Evolutionary conservation across 2,113 vertebrate genomes (phyloP), one percentile per base, ranked within the genome.

Genomic region (Panurus biarmicus): DNA sequence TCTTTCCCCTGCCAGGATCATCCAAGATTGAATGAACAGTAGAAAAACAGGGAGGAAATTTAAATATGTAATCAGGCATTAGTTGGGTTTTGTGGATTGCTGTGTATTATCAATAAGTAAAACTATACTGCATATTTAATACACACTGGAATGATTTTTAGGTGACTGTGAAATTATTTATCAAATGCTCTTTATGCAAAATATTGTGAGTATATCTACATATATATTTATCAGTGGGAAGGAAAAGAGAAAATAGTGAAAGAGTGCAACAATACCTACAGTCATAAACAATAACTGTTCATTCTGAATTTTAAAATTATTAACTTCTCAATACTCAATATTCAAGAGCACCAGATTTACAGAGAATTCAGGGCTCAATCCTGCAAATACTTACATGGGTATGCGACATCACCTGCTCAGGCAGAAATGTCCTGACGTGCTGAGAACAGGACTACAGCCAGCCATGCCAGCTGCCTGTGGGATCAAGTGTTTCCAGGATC

Each of bases 1-100:
- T 99, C 99, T 99, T 98, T 99, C 96, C 99, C 99, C 99, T 99
- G 98, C 97, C 97, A 98, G 97, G 98, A 98, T 98, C 98, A 98
- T 99, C 98, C 98, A 98, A 98, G 97, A 98, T 97, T 98, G 98
- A 98, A 98, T 97, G 98, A 98, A 98, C 97, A 97, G 98, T 98
- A 98, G 98, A 98, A 98, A 98, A 98, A 99, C 98, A 99, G 98
- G 98, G 97, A 99, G 97, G 98, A 98, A 98, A 99, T 98, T 98
- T 98, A 98, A 98, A 98, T 98, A 98, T 91, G 98, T 96, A 98
- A 97, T 98, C 97, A 99, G 95, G 97, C 96, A 97, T 98, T 98
- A 98, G 97, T 97, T 85, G 97, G 96, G 98, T 98, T 76, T 94
- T 71, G 28, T 95, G 97, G 97, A 94, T 94, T 97, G 96, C 36